A percentile compares a stretch with the other conserved stretches of the same genome.
Evolutionary conservation across 2,888 invertebrate genomes (phyloP).

Genomic region (Poecilus cupreus): DNA sequence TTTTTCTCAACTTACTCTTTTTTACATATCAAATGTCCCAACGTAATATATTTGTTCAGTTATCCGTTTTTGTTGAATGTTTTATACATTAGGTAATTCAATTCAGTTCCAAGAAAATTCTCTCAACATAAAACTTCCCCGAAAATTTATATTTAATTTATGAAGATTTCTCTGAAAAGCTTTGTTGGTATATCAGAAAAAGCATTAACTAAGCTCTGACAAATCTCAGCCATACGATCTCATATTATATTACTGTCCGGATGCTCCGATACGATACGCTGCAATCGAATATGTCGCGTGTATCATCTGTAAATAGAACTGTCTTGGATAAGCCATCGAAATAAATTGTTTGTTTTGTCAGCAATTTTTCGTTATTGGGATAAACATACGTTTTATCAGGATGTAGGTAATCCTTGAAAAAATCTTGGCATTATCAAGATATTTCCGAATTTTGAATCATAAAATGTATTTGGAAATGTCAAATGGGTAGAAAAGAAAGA

Average conservation of each 20-base stretch:
- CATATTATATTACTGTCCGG: not conserved
- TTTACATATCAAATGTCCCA: no score
- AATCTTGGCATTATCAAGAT: conserved; percentile 30
- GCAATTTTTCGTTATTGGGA: conserved; percentile 24
- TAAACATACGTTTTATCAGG: conserved; percentile 23
- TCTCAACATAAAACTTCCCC: not conserved
- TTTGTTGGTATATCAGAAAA: not conserved
- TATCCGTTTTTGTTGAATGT: no score
- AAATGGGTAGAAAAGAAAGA: not conserved
- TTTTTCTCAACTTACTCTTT: no score
- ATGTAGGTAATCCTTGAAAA: not conserved
- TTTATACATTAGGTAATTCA: no score
- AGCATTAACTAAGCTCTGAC: not conserved
- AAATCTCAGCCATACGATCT: not conserved
- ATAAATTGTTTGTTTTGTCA: conserved; percentile 32
- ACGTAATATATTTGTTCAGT: no score
- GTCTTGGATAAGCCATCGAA: conserved; percentile 30
- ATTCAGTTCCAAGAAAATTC: no score
- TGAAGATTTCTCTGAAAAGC: not conserved
- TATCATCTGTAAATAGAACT: conserved; percentile 25
- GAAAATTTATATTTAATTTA: not conserved
- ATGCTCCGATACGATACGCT: not conserved
- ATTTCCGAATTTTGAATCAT: not conserved
- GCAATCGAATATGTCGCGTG: not conserved
- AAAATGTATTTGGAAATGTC: conserved; percentile 11